phyloP scores from a whole-genome alignment of 1,140 invertebrate genomes.

The Hycleus phaleratus region DNA sequence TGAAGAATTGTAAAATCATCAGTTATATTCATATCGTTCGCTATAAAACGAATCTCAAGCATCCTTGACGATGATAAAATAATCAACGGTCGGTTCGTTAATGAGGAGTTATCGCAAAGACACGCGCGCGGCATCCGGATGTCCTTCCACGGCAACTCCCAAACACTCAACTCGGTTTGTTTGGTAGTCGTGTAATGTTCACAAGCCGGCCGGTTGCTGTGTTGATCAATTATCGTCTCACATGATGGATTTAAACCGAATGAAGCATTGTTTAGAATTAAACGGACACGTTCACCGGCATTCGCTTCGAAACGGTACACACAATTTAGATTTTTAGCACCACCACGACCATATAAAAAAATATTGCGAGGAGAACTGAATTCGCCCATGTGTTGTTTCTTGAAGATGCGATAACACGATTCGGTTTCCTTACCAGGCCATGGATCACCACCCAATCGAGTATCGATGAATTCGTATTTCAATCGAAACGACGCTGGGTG shows the following conservation, averaged over 20 bases:
- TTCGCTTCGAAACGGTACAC: conserved; percentile 65
- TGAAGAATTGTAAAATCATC: conserved; percentile 63
- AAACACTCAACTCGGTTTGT: conserved; percentile 51
- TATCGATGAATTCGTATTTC: conserved; percentile 80
- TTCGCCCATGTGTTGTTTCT: conserved; percentile 49
- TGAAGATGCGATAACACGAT: conserved; percentile 49
- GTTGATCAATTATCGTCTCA: conserved; percentile 59
- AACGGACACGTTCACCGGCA: conserved; percentile 52
- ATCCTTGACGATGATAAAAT: conserved; percentile 56
- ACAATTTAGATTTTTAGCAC: conserved; percentile 63
- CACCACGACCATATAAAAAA: conserved; percentile 68
- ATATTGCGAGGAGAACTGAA: conserved; percentile 65
- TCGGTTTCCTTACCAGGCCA: conserved; percentile 46
- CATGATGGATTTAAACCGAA: conserved; percentile 59
- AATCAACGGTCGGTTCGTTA: conserved; percentile 47
- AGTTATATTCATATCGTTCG: conserved; percentile 55
- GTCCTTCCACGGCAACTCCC: conserved; percentile 59
- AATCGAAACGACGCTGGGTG: conserved; percentile 57
- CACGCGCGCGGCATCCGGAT: conserved; percentile 55
- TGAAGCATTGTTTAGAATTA: conserved; percentile 64
- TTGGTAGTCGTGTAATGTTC: conserved; percentile 48
- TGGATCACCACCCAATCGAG: conserved; percentile 60
- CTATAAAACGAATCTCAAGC: conserved; percentile 55
- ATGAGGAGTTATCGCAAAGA: conserved; percentile 61
- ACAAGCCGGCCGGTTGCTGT: conserved; percentile 50